Conservation (phyloP, 2,888 invertebrate genomes). For the Apoda limacodes region DNA sequence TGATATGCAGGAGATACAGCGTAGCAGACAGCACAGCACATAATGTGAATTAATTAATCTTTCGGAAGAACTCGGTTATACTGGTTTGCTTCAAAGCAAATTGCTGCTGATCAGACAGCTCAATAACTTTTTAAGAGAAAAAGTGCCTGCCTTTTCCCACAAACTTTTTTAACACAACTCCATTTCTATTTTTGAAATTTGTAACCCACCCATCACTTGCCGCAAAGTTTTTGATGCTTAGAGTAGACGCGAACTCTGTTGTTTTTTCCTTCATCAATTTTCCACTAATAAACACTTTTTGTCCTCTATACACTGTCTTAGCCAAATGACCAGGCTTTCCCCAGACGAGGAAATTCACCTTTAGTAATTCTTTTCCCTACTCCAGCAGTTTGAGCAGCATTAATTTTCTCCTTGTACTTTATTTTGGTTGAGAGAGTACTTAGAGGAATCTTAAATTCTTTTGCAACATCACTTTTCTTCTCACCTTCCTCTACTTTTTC, state of each 20-base stretch:
- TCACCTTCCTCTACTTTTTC: no score
- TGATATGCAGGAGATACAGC: no score
- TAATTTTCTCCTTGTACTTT: no score
- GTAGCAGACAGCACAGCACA: no score
- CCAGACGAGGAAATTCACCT: slow-evolving; percentile 15
- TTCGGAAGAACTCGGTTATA: no score
- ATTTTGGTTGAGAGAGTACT: slow-evolving; percentile 16
- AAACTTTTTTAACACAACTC: slow-evolving; percentile 11
- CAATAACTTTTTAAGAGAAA: no score
- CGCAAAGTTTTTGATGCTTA: slow-evolving; percentile 12
- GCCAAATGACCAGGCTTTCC: slow-evolving; percentile 18
- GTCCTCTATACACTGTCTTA: slow-evolving; percentile 18
- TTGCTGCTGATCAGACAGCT: no score
- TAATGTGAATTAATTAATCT: no score
- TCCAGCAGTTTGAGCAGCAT: no score
- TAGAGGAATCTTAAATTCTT: no score
- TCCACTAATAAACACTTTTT: slow-evolving; percentile 15
- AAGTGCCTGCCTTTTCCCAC: slow-evolving; percentile 7
- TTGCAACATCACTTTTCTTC: no score
- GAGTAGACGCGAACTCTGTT: slow-evolving; percentile 13
- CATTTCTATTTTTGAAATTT: slow-evolving; percentile 13
- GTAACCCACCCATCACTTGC: slow-evolving; percentile 12
- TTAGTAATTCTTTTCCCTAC: slow-evolving; percentile 15
- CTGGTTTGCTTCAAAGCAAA: no score
- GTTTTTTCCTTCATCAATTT: slow-evolving; percentile 16